phyloP scores from a whole-genome alignment of 2,113 vertebrate species.

The Stomatorhinus ivindoensis region DNA sequence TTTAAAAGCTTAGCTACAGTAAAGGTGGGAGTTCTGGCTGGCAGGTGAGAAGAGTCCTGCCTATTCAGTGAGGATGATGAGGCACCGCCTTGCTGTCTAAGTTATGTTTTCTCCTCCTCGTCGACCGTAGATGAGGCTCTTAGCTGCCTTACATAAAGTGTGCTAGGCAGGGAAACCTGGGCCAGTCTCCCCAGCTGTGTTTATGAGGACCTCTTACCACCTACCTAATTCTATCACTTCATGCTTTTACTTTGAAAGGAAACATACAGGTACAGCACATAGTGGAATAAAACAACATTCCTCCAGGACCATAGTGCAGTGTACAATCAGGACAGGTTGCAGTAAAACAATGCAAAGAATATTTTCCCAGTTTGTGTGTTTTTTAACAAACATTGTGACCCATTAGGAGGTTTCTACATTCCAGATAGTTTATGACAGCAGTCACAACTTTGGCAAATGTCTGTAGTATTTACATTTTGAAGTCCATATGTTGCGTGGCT shows the following conservation, averaged over 20 bases:
- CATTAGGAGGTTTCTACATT: not conserved
- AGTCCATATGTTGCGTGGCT: not conserved
- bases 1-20: not conserved
- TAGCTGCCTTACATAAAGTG: too few relatives aligned
- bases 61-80: not conserved
- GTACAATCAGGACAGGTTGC: not conserved
- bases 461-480: not conserved
- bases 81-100: not conserved
- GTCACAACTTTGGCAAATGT: not conserved
- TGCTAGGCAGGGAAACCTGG: not conserved
- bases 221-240: not conserved
- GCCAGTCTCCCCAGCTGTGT: not conserved
- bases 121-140: not conserved
- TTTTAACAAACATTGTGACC: not conserved
- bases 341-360: not conserved
- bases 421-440: conserved; percentile 10
- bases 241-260: not conserved
- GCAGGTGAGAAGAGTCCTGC: not conserved
- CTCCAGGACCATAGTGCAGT: not conserved
- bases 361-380: not conserved
- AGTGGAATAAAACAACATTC: not conserved
- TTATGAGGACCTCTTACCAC: not conserved
- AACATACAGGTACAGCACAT: not conserved
- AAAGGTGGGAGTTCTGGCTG: not conserved
- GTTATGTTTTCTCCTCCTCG: not conserved